These are phyloP conservation scores for Xiphorhynchus erythropygius DNA, from an alignment of 2,797 vertebrate species.

Conservation along the genomic window DNA sequence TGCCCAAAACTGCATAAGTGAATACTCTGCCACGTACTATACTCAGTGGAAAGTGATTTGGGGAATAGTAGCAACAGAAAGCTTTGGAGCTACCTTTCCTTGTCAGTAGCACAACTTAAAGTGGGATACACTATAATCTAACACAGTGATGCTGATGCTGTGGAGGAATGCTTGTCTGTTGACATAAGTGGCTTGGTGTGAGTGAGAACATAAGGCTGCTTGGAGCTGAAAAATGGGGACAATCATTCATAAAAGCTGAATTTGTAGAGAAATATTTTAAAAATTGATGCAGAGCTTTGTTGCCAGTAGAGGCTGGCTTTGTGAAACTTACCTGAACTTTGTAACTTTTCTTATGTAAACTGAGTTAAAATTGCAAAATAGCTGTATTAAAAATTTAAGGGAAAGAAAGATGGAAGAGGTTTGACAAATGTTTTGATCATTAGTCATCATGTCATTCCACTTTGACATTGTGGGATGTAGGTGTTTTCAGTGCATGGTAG, in stretches of 20 bases:
- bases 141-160: neutral
- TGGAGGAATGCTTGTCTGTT: neutral
- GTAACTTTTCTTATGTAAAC: neutral
- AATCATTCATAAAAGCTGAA: neutral
- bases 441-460: neutral
- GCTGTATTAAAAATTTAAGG: neutral
- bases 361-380: neutral
- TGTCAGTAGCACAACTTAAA: neutral
- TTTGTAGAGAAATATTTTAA: neutral
- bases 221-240: neutral
- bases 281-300: neutral
- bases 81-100: neutral
- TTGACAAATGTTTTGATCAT: neutral
- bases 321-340: neutral
- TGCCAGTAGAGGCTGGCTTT: neutral
- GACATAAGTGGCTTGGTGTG: neutral
- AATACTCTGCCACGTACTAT: neutral
- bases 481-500: neutral
- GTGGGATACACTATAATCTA: neutral
- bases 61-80: neutral
- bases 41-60: neutral
- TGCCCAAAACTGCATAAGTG: neutral
- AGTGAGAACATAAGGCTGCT: neutral
- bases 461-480: neutral
- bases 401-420: neutral